Percentiles rank a stretch among this genome's conserved stretches.
These are phyloP conservation scores for Opisthocomus hoazin DNA, from an alignment of 2,113 vertebrate genomes.

Conservation along the genomic window DNA sequence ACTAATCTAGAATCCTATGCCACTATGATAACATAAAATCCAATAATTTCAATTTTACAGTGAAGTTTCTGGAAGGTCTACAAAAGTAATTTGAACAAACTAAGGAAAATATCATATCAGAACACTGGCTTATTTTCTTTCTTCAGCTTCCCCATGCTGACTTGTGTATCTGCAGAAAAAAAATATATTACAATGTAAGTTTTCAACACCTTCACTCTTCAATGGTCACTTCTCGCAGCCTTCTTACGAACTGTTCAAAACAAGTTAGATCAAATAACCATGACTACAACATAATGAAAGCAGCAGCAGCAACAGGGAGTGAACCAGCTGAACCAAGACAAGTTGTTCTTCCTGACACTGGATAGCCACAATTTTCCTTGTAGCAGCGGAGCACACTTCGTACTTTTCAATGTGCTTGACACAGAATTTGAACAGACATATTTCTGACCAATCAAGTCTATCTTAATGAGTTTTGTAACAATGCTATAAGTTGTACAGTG, in stretches of 20 bases:
- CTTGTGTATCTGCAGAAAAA: not conserved
- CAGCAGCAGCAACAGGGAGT: not conserved
- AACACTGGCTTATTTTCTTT: not conserved
- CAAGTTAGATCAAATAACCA: not conserved
- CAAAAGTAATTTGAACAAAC: not conserved
- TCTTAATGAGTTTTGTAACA: not conserved
- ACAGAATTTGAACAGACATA: fast-evolving
- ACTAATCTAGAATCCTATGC: not conserved
- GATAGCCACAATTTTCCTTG: not conserved
- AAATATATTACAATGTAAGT: not conserved
- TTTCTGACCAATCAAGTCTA: not conserved
- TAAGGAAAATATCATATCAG: not conserved
- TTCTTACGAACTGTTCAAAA: not conserved
- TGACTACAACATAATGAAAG: not conserved
- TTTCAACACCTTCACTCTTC: not conserved
- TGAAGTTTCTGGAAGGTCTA: not conserved
- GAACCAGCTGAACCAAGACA: not conserved
- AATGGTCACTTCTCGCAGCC: not conserved
- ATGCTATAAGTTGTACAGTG: not conserved
- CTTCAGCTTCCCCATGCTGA: not conserved
- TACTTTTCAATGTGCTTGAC: not conserved
- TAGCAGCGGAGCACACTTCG: fast-evolving
- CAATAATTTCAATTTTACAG: not conserved
- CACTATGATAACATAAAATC: not conserved
- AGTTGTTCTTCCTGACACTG: not conserved